phyloP scores from a whole-genome alignment of 1,140 invertebrate species.

The Drepana arcuata region DNA sequence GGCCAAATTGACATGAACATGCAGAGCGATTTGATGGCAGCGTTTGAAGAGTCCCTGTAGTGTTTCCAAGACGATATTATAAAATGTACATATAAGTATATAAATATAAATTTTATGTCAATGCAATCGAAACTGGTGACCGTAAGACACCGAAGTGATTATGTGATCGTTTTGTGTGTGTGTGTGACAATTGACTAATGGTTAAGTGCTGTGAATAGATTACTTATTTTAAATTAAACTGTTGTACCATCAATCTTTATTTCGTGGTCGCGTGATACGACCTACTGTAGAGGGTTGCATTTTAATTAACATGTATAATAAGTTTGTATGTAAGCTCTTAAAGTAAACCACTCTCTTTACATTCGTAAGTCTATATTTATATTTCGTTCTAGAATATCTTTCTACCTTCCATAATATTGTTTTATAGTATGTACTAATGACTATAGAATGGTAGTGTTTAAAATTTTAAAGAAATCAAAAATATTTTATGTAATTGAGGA shows the following conservation, averaged over 20 bases:
- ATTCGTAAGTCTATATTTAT: slow-evolving; percentile 68
- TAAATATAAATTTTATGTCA: slow-evolving; percentile 42
- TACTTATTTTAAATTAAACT: slow-evolving; percentile 64
- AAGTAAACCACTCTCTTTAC: slow-evolving; percentile 65
- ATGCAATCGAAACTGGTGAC: slow-evolving; percentile 56
- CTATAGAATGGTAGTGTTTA: slow-evolving; percentile 46
- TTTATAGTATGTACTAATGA: slow-evolving; percentile 65
- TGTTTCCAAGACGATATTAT: slow-evolving; percentile 31
- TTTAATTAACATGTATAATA: slow-evolving; percentile 59
- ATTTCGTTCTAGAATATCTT: slow-evolving; percentile 56
- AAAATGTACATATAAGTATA: slow-evolving; percentile 58
- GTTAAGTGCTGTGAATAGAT: slow-evolving; percentile 71
- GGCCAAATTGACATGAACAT: slow-evolving; percentile 98
- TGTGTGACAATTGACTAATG: slow-evolving; percentile 63
- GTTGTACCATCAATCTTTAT: slow-evolving; percentile 61
- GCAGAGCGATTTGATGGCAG: slow-evolving; percentile 98
- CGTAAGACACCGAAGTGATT: slow-evolving; percentile 53
- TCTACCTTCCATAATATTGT: slow-evolving; percentile 63
- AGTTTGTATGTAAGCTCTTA: slow-evolving; percentile 62
- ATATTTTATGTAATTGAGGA: slow-evolving; percentile 48
- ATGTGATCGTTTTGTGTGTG: slow-evolving; percentile 62
- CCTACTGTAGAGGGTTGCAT: slow-evolving; percentile 56
- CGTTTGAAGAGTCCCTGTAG: slow-evolving; percentile 95
- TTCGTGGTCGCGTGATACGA: slow-evolving; percentile 44
- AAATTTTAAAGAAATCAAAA: slow-evolving; percentile 51